These are phyloP conservation scores for Heliornis fulica DNA, from an alignment of 2,113 vertebrate genomes.

Conservation along the genomic window DNA sequence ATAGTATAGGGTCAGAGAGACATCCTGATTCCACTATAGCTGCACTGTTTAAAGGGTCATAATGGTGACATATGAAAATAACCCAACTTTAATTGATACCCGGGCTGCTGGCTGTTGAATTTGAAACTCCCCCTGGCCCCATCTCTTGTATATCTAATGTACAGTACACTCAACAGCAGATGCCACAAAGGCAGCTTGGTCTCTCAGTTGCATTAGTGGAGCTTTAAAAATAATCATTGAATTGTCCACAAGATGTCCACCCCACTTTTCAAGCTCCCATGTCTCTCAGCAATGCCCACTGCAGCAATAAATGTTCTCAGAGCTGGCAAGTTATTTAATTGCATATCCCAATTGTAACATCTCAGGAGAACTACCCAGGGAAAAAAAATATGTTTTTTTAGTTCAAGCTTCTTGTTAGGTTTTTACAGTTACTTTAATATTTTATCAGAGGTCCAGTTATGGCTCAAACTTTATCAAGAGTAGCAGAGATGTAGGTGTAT, in stretches of 20 bases:
- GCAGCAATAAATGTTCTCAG: neutral
- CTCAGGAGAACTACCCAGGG: neutral
- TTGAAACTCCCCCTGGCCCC: conserved; percentile 36
- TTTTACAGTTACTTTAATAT: neutral
- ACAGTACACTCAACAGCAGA: conserved; percentile 13
- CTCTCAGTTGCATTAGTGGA: neutral
- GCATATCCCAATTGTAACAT: neutral
- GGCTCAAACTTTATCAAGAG: neutral
- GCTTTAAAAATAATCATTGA: conserved; percentile 15
- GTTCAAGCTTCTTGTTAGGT: neutral
- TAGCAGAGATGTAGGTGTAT: neutral
- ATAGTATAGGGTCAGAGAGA: conserved; percentile 56
- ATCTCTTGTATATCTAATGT: conserved; percentile 49
- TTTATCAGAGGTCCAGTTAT: neutral
- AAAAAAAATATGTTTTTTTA: neutral
- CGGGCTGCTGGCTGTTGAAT: conserved; percentile 27
- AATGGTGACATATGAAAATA: conserved; percentile 49
- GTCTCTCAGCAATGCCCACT: neutral
- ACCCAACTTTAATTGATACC: conserved; percentile 61
- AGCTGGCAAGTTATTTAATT: neutral
- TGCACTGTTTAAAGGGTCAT: conserved; percentile 32
- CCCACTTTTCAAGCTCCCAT: neutral
- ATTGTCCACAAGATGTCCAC: conserved; percentile 24
- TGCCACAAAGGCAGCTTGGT: conserved; percentile 12
- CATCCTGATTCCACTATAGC: conserved; percentile 18